phyloP scores from a whole-genome alignment of 2,797 vertebrate species.

The Falco columbarius region DNA sequence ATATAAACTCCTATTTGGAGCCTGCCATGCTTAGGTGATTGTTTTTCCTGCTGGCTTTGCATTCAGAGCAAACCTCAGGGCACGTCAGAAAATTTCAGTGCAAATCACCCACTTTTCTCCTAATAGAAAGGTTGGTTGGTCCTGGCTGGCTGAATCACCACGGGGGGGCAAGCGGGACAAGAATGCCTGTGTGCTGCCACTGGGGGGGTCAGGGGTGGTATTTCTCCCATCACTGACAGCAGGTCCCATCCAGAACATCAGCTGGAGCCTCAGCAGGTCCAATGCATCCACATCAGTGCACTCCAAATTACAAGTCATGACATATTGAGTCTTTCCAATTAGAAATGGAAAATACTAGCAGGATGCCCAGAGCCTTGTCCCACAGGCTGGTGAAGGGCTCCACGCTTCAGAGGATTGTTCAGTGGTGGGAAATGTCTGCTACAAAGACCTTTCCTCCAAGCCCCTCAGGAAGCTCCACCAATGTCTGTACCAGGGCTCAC shows the following conservation, averaged over 20 bases:
- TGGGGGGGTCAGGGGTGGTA: not conserved
- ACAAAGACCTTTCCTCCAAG: not conserved
- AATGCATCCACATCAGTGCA: not conserved
- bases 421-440: not conserved
- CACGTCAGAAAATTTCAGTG: not conserved
- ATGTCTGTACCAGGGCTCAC: not conserved
- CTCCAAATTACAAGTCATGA: not conserved
- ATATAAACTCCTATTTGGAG: not conserved
- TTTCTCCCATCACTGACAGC: not conserved
- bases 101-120: not conserved
- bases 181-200: not conserved
- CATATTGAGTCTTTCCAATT: not conserved
- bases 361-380: not conserved
- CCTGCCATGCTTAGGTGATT: not conserved
- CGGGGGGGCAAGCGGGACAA: fast-evolving
- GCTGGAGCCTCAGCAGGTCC: not conserved
- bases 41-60: not conserved
- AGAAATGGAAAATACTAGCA: not conserved
- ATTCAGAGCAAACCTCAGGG: not conserved
- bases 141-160: not conserved
- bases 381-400: not conserved
- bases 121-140: not conserved
- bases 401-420: not conserved
- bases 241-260: not conserved
- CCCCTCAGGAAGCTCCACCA: not conserved